Conservation (phyloP, 2,888 invertebrate species). For the Dynastes maya region DNA sequence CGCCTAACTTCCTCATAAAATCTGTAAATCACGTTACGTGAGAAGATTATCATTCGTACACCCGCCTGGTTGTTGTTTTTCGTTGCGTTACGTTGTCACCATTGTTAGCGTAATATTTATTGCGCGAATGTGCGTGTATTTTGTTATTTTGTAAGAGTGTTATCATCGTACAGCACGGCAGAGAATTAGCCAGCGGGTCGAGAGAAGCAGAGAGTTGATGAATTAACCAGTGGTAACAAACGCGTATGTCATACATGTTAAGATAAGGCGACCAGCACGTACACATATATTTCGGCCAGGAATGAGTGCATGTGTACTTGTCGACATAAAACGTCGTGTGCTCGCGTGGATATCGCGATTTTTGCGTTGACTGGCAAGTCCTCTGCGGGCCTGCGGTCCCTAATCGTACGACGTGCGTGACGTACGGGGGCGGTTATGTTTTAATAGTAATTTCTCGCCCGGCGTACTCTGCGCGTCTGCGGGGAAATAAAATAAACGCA, state of each 20-base stretch:
- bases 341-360: slow-evolving; percentile 32
- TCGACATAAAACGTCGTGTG: slow-evolving; percentile 4
- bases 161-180: slow-evolving; percentile 25
- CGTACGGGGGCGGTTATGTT: slow-evolving; percentile 24
- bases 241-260: slow-evolving; percentile 36
- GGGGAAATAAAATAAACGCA: slow-evolving; percentile 32
- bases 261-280: slow-evolving; percentile 7
- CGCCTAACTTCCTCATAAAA: slow-evolving; percentile 32
- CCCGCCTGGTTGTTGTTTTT: slow-evolving; percentile 9
- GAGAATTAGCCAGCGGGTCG: slow-evolving; percentile 24
- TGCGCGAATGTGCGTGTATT: slow-evolving; percentile 12
- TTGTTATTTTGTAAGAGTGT: slow-evolving; percentile 16
- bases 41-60: slow-evolving; percentile 5
- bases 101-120: slow-evolving; percentile 16
- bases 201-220: slow-evolving; percentile 10
- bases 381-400: neutral
- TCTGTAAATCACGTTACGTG: slow-evolving; percentile 38
- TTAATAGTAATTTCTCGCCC: slow-evolving; percentile 31
- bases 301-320: neutral
- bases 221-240: slow-evolving; percentile 39
- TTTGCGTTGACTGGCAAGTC: slow-evolving; percentile 8
- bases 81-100: slow-evolving; percentile 7
- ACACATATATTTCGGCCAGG: neutral
- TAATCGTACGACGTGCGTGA: slow-evolving; percentile 16
- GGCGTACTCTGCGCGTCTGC: neutral